Percentiles rank a stretch among this genome's conserved stretches.
These are phyloP conservation scores for Elysia crispata DNA, from an alignment of 2,888 invertebrate genomes.

Conservation along the genomic window DNA sequence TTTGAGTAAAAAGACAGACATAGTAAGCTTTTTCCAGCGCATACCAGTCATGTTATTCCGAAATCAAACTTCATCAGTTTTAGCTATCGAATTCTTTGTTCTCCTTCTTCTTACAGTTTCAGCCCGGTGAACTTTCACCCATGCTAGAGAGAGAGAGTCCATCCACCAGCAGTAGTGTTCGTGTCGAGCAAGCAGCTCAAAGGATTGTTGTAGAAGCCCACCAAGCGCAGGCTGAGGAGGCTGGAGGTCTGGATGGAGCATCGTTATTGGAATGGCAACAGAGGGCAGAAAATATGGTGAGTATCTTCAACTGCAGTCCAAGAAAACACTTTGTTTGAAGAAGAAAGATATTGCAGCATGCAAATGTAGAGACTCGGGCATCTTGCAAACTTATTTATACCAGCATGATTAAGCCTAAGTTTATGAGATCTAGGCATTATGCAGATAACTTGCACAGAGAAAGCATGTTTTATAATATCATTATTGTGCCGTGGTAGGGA, in stretches of 20 bases:
- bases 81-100: neutral
- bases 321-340: conserved; percentile 57
- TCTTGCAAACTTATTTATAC: too few species aligned
- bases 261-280: conserved; percentile 68
- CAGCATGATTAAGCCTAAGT: too few species aligned
- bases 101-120: conserved; percentile 31
- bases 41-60: too few species aligned
- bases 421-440: too few species aligned
- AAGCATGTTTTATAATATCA: too few species aligned
- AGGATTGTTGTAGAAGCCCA: conserved; percentile 37
- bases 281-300: conserved; percentile 69
- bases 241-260: conserved; percentile 34
- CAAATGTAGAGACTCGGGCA: too few species aligned
- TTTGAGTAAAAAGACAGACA: too few species aligned
- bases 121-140: conserved; percentile 35
- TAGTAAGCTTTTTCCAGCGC: too few species aligned
- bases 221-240: neutral
- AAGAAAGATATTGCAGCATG: conserved; percentile 61
- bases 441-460: too few species aligned
- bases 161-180: conserved; percentile 31
- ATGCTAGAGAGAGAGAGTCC: conserved; percentile 14
- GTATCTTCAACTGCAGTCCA: conserved; percentile 54
- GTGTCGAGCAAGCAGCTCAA: conserved; percentile 41
- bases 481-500: too few species aligned
- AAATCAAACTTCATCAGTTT: too few species aligned